These are phyloP conservation scores for Tipula helvola DNA, from an alignment of 2,888 invertebrate genomes.

Conservation along the genomic window DNA sequence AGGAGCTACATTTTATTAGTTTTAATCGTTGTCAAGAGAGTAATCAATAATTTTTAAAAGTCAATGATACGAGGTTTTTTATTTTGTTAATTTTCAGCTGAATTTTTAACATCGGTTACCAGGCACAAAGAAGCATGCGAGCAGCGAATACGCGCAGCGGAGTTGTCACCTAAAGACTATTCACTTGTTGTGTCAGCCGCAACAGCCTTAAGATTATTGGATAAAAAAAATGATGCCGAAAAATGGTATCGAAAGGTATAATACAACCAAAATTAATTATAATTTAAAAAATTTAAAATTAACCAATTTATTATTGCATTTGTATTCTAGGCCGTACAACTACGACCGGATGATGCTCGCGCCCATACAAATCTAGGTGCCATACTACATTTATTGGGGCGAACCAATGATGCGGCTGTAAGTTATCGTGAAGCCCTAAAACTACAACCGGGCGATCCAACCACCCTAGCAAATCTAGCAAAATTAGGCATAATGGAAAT, in stretches of 20 bases:
- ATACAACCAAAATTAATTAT: background rate
- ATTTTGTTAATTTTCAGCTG: slow-evolving; percentile 45
- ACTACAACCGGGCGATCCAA: slow-evolving; percentile 76
- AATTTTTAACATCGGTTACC: slow-evolving; percentile 71
- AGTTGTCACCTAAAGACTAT: slow-evolving; percentile 66
- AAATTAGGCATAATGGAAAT: slow-evolving; percentile 42
- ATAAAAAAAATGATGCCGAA: slow-evolving; percentile 71
- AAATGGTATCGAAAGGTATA: slow-evolving; percentile 70
- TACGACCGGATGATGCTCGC: slow-evolving; percentile 62
- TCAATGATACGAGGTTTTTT: too few relatives aligned
- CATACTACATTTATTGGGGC: slow-evolving; percentile 85
- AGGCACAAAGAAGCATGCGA: slow-evolving; percentile 71
- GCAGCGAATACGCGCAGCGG: slow-evolving; percentile 66
- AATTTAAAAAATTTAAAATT: background rate
- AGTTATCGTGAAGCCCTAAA: slow-evolving; percentile 77
- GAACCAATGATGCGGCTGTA: slow-evolving; percentile 73
- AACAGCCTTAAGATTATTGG: slow-evolving; percentile 71
- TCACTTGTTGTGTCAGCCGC: slow-evolving; percentile 79
- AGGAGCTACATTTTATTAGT: too few relatives aligned
- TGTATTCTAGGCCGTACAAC: slow-evolving; percentile 30
- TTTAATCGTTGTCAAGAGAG: too few relatives aligned
- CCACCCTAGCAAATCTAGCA: slow-evolving; percentile 79
- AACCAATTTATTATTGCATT: background rate
- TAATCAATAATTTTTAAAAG: too few relatives aligned
- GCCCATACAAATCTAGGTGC: slow-evolving; percentile 92